Percentiles rank a stretch among this genome's conserved stretches.
Conservation (phyloP, 2,797 vertebrate species). For the Lepilemur septentrionalis region DNA sequence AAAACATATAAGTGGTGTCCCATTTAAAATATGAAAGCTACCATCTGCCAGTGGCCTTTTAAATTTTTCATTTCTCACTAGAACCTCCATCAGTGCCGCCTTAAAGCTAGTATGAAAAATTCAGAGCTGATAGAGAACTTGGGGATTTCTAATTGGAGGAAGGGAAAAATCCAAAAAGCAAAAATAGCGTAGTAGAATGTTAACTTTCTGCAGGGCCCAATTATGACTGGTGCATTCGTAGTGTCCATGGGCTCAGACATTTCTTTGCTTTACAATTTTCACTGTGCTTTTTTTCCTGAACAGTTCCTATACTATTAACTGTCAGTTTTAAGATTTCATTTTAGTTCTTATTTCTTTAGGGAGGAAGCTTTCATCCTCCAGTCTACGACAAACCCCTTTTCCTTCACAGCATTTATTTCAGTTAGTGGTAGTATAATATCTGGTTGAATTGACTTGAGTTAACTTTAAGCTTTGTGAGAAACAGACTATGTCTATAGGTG, state of each 20-base stretch:
- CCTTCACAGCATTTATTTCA: neutral
- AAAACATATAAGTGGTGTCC: neutral
- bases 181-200: neutral
- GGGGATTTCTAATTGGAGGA: neutral
- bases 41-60: neutral
- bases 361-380: neutral
- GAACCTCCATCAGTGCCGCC: neutral
- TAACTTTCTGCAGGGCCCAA: neutral
- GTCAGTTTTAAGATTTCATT: neutral
- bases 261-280: neutral
- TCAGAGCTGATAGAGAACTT: neutral
- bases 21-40: neutral
- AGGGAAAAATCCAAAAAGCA: neutral
- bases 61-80: neutral
- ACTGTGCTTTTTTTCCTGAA: neutral
- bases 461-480: neutral
- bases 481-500: neutral
- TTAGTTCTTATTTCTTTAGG: neutral
- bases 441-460: neutral
- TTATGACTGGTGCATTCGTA: neutral
- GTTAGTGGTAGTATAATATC: neutral
- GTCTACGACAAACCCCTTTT: neutral
- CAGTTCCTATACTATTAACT: neutral
- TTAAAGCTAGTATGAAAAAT: constrained; percentile 1
- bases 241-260: neutral